Conservation (phyloP, 2,113 vertebrate species). For the Psilopogon haemacephalus region DNA sequence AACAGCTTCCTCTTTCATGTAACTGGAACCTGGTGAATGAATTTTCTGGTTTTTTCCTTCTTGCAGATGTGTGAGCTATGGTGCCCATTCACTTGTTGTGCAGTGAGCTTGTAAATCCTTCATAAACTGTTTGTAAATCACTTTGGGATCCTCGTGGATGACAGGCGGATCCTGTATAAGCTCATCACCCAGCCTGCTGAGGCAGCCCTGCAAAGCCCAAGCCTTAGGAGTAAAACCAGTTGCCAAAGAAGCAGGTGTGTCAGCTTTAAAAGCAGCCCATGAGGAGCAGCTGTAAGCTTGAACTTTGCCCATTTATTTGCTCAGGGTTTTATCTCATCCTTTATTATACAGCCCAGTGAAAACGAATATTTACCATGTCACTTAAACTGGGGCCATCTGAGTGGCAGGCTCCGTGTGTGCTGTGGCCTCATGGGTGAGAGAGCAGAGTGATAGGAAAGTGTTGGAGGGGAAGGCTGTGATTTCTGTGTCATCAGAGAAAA, state of each 20-base stretch:
- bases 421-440: background rate
- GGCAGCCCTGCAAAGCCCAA: slow-evolving; percentile 21
- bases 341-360: background rate
- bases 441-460: accelerated
- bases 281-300: slow-evolving; percentile 55
- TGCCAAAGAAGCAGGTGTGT: slow-evolving; percentile 68
- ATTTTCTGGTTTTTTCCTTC: background rate
- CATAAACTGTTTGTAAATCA: background rate
- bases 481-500: background rate
- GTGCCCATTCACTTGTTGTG: background rate
- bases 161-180: background rate
- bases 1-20: background rate
- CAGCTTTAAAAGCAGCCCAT: background rate
- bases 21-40: background rate
- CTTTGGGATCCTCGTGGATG: background rate
- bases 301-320: slow-evolving; percentile 71
- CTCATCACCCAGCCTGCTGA: background rate
- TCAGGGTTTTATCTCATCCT: slow-evolving; percentile 67
- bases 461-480: accelerated
- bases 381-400: background rate
- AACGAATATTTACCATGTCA: background rate
- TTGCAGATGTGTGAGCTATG: background rate
- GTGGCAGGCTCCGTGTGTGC: background rate
- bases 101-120: background rate
- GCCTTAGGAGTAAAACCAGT: slow-evolving; percentile 6